Percentiles rank a stretch among this genome's conserved stretches.
Evolutionary conservation across 2,797 vertebrate species (phyloP).

Genomic region (Anisognathus igniventris): DNA sequence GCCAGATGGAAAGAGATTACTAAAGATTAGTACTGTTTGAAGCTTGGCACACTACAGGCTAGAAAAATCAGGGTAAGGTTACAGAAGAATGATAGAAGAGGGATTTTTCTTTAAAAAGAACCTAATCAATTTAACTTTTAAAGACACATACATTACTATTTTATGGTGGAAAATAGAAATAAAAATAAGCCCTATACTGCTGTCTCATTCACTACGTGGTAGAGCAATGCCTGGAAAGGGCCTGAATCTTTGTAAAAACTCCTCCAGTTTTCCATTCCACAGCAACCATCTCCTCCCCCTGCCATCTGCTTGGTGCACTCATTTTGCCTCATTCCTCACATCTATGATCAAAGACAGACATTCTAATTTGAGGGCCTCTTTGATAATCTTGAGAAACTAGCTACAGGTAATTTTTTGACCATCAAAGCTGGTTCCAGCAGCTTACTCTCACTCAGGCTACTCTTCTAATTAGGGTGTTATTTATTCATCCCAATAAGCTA

Average conservation of each 20-base stretch:
- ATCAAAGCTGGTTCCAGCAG: constrained; percentile 40
- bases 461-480: constrained; percentile 21
- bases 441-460: constrained; percentile 5
- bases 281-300: neutral
- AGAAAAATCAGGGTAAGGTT: neutral
- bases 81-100: neutral
- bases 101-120: neutral
- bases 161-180: neutral
- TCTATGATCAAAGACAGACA: constrained; percentile 23
- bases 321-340: neutral
- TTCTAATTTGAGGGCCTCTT: constrained; percentile 6
- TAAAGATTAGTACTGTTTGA: neutral
- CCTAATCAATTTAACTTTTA: neutral
- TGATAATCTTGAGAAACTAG: constrained; percentile 31
- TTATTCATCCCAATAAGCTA: neutral
- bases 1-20: neutral
- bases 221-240: neutral
- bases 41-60: neutral
- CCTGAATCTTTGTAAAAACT: neutral
- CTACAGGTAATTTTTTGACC: constrained; percentile 32
- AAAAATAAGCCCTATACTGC: neutral
- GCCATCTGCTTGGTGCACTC: neutral
- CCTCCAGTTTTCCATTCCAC: neutral
- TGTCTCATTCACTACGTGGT: neutral
- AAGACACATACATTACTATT: neutral